A percentile compares a stretch with the other conserved stretches of the same genome.
Evolutionary conservation across 2,888 invertebrate genomes (phyloP).

Genomic region (Ochropleura leucogaster): DNA sequence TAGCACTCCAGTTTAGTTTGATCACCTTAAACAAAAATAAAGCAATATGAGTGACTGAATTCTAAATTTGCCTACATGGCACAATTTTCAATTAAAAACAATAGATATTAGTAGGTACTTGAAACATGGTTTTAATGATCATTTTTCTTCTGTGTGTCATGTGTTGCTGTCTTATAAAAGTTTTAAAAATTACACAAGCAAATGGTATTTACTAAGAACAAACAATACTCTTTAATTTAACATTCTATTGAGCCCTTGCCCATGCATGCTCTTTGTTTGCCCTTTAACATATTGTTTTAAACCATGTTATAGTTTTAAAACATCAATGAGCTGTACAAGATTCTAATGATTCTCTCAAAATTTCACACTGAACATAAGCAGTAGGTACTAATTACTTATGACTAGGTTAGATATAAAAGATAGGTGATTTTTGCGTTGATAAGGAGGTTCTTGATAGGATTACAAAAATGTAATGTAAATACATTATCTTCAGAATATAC

Average conservation of each 20-base stretch:
- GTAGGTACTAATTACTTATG: slow-evolving; percentile 45
- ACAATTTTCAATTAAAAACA: not conserved
- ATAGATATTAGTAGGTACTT: slow-evolving; percentile 3
- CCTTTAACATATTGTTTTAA: not conserved
- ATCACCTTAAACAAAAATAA: slow-evolving; percentile 49
- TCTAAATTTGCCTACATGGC: not conserved
- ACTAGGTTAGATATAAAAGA: slow-evolving; percentile 46
- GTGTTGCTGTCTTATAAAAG: not conserved
- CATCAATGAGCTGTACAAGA: not conserved
- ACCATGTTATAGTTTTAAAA: not conserved
- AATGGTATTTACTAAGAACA: not conserved
- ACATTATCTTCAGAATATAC: not conserved
- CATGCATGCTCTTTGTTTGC: too few relatives aligned
- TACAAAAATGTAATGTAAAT: slow-evolving; percentile 29
- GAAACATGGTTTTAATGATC: slow-evolving; percentile 6
- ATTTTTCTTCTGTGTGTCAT: not conserved
- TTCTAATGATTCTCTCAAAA: slow-evolving; percentile 15
- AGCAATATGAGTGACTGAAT: slow-evolving; percentile 2
- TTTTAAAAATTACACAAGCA: not conserved
- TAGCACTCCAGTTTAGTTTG: slow-evolving; percentile 56
- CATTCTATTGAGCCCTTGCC: not conserved
- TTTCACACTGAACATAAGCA: slow-evolving; percentile 3
- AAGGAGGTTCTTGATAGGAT: slow-evolving; percentile 34
- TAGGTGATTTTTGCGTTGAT: slow-evolving; percentile 34
- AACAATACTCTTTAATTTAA: not conserved